A percentile compares a stretch with the other conserved stretches of the same genome.
Conservation (phyloP, 2,888 invertebrate genomes). For the Hartigia nigra region DNA sequence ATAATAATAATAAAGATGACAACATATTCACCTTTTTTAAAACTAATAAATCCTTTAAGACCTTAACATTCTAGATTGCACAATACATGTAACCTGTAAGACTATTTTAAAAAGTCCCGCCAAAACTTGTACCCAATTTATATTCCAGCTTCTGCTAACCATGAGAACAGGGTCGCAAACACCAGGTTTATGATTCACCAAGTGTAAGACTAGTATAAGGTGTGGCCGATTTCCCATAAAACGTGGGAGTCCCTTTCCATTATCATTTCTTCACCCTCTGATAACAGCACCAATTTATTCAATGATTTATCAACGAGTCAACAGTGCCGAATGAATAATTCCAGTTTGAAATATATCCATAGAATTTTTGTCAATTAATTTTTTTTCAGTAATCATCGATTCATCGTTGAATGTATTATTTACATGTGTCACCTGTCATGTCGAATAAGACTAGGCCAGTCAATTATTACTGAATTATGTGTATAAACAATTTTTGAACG, state of each 20-base stretch:
- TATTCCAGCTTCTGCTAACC: neutral
- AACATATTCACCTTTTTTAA: neutral
- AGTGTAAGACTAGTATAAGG: slow-evolving; percentile 13
- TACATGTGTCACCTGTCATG: neutral
- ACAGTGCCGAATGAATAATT: neutral
- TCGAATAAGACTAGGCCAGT: neutral
- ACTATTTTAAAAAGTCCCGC: neutral
- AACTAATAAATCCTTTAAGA: neutral
- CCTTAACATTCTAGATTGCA: neutral
- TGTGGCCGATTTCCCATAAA: slow-evolving; percentile 14
- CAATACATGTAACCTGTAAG: neutral
- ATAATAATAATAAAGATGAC: neutral
- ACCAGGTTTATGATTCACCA: slow-evolving; percentile 39
- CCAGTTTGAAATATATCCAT: neutral
- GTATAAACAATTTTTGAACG: neutral
- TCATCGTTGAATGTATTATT: neutral
- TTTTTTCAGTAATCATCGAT: neutral
- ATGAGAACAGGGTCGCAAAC: neutral
- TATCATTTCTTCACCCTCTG: slow-evolving; percentile 7
- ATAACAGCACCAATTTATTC: neutral
- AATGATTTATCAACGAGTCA: neutral
- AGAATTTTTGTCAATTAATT: neutral
- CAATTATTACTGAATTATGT: neutral
- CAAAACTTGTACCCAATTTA: neutral
- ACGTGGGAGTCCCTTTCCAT: slow-evolving; percentile 11